A percentile compares a stretch with the other conserved stretches of the same genome.
These are phyloP conservation scores for Andrena cerasifolii DNA, from an alignment of 1,140 invertebrate genomes.

Conservation along the genomic window DNA sequence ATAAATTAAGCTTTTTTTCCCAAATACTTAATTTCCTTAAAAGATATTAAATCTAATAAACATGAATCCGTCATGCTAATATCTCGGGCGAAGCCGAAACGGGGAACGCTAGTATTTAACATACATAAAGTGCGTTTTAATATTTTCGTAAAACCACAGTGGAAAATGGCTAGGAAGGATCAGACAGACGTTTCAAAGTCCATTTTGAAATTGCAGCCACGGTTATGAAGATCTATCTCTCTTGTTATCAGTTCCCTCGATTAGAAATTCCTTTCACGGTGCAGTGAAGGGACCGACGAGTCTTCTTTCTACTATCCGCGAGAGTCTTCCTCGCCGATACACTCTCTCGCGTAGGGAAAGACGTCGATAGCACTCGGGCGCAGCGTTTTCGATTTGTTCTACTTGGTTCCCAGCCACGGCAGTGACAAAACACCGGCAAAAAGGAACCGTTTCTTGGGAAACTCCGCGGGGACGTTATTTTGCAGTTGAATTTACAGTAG, in stretches of 20 bases:
- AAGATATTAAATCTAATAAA: too few species aligned
- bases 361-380: background rate
- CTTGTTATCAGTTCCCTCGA: background rate
- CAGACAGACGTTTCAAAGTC: background rate
- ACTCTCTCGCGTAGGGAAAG: background rate
- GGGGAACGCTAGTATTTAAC: too few species aligned
- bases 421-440: conserved; percentile 8
- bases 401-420: background rate
- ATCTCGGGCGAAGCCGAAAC: too few species aligned
- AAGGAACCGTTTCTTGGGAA: conserved; percentile 13
- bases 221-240: background rate
- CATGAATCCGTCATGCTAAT: too few species aligned
- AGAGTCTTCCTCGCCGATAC: background rate
- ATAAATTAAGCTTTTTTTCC: too few species aligned
- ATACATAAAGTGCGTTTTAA: too few species aligned
- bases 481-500: conserved; percentile 16
- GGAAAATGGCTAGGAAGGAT: background rate
- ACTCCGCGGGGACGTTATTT: conserved; percentile 27
- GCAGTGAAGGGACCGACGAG: background rate
- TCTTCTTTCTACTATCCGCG: background rate
- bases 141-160: background rate
- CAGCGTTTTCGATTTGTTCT: background rate
- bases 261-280: conserved; percentile 23
- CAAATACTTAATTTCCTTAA: too few species aligned
- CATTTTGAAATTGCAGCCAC: conserved; percentile 6